Conservation (phyloP, 2,797 vertebrate genomes). For the Oreochromis mossambicus region DNA sequence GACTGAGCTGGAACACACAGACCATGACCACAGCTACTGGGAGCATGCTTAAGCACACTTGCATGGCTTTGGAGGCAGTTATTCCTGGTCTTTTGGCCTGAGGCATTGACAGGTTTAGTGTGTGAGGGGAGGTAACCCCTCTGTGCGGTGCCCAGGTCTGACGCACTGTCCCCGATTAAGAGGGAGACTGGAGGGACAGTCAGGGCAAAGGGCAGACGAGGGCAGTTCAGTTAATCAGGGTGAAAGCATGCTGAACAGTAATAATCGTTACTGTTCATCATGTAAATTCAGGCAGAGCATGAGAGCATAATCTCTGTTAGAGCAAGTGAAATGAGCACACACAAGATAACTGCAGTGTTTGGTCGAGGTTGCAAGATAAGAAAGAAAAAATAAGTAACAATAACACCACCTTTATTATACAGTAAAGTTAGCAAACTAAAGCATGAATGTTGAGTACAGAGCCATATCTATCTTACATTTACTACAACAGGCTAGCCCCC, state of each 20-base stretch:
- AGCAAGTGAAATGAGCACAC: background rate
- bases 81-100: conserved; percentile 45
- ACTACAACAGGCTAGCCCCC: background rate
- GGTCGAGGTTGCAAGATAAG: background rate
- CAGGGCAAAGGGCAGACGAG: conserved; percentile 39
- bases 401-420: background rate
- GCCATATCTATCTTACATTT: background rate
- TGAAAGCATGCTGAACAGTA: background rate
- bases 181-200: conserved; percentile 14
- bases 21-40: conserved; percentile 28
- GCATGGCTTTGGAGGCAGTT: conserved; percentile 33
- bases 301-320: background rate
- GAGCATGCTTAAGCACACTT: conserved; percentile 30
- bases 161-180: conserved; percentile 4
- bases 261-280: conserved; percentile 4
- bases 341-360: background rate
- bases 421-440: background rate
- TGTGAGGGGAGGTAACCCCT: conserved; percentile 25
- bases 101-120: conserved; percentile 51
- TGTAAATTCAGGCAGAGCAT: background rate
- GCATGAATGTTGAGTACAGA: background rate
- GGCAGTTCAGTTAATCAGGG: conserved; percentile 48
- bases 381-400: background rate
- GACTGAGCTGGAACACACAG: conserved; percentile 22
- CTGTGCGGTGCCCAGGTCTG: conserved; percentile 10